Evolutionary conservation across 2,797 vertebrate genomes (phyloP).

Genomic region (Channallabes apus): DNA sequence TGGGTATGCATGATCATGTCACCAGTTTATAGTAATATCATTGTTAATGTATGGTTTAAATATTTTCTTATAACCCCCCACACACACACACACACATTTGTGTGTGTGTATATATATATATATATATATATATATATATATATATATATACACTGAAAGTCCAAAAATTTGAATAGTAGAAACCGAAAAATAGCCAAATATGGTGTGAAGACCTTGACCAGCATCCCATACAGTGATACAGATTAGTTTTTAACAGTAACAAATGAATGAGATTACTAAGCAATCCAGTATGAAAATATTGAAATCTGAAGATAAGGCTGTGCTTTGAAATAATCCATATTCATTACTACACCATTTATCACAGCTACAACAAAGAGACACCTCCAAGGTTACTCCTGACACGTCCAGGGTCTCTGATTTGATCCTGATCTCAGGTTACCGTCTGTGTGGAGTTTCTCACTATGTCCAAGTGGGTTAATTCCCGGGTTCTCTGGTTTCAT

Average conservation of each 20-base stretch:
- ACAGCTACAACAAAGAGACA: conserved; percentile 13
- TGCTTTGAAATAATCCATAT: conserved; percentile 13
- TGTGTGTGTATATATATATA: too few species aligned
- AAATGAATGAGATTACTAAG: not conserved
- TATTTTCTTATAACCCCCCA: not conserved
- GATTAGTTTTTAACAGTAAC: not conserved
- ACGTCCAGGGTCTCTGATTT: not conserved
- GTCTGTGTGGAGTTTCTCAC: conserved; percentile 6
- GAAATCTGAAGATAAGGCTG: conserved; percentile 10
- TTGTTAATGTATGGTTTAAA: not conserved
- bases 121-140: too few species aligned
- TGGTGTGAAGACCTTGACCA: not conserved
- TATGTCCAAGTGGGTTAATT: not conserved
- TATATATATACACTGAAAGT: not conserved
- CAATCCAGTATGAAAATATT: not conserved
- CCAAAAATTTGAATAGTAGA: not conserved
- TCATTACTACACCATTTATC: not conserved
- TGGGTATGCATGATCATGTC: too few species aligned
- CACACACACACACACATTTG: too few species aligned
- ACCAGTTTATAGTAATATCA: too few species aligned
- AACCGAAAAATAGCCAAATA: too few species aligned
- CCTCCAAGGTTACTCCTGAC: not conserved
- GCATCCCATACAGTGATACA: not conserved
- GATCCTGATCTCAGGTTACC: not conserved
- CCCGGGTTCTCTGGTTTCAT: not conserved